Conservation (phyloP, 2,888 invertebrate genomes). For the Pocota personata region DNA sequence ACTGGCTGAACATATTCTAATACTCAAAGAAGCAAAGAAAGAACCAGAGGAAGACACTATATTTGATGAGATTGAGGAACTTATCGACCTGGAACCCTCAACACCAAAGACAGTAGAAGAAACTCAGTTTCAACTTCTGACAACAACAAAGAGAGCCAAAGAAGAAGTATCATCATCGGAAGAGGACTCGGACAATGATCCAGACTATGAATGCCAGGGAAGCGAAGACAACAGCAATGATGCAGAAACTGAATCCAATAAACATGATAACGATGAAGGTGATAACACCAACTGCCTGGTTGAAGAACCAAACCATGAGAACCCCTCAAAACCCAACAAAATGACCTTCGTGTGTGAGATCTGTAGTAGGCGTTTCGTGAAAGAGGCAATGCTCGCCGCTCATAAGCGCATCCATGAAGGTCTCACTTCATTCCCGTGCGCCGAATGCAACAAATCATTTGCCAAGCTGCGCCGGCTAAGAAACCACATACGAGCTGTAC, state of each 20-base stretch:
- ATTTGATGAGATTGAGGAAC: neutral
- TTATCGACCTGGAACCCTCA: neutral
- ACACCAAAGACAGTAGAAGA: neutral
- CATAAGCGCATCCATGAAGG: conserved; percentile 81
- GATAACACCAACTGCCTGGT: neutral
- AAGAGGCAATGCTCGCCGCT: conserved; percentile 78
- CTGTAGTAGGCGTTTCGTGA: conserved; percentile 80
- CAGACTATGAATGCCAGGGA: conserved; percentile 37
- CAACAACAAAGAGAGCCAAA: too few species aligned
- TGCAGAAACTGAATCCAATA: too few species aligned
- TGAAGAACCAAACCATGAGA: conserved; percentile 77
- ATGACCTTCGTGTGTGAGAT: conserved; percentile 80
- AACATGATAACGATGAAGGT: too few species aligned
- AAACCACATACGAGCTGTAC: conserved; percentile 79
- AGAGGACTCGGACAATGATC: conserved; percentile 45
- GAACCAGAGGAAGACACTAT: neutral
- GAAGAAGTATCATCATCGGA: neutral
- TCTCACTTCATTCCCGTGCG: conserved; percentile 79
- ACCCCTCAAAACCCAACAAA: conserved; percentile 77
- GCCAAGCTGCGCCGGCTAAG: conserved; percentile 79
- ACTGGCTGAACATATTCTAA: neutral
- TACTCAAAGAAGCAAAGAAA: neutral
- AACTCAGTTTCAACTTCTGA: neutral
- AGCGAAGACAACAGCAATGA: conserved; percentile 28
- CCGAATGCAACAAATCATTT: conserved; percentile 79